These are phyloP conservation scores for Carterocephalus palaemon DNA, from an alignment of 2,888 invertebrate species.

Conservation along the genomic window DNA sequence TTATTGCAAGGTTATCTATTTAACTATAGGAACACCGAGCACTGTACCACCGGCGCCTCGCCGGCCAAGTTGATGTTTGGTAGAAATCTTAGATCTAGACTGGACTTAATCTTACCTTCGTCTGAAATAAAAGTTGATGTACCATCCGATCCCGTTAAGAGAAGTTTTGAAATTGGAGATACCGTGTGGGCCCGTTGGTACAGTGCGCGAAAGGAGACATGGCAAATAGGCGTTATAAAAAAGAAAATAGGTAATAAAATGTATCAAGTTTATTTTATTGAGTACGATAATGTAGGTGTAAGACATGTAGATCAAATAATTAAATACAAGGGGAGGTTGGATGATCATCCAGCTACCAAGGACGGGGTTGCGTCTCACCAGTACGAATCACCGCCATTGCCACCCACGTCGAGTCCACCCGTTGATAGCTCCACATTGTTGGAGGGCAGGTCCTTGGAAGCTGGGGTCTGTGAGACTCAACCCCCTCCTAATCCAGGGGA, in stretches of 20 bases:
- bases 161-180: slow-evolving; percentile 21
- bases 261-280: slow-evolving; percentile 17
- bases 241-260: slow-evolving; percentile 26
- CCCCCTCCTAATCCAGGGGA: too few species aligned
- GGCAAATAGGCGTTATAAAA: slow-evolving; percentile 20
- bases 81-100: slow-evolving; percentile 27
- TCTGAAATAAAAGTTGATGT: too few species aligned
- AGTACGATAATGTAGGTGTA: slow-evolving; percentile 4
- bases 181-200: slow-evolving; percentile 27
- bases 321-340: slow-evolving; percentile 17
- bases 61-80: slow-evolving; percentile 33
- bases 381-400: too few species aligned
- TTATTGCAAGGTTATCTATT: slow-evolving; percentile 29
- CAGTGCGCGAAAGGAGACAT: slow-evolving; percentile 20
- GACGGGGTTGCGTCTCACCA: too few species aligned
- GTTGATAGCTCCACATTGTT: too few species aligned
- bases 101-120: slow-evolving; percentile 27
- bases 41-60: slow-evolving; percentile 30
- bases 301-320: slow-evolving; percentile 25
- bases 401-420: too few species aligned
- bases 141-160: neutral
- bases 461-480: too few species aligned
- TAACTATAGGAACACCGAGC: slow-evolving; percentile 31
- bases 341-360: too few species aligned
- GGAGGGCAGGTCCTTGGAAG: too few species aligned